Percentiles rank a stretch among this genome's conserved stretches.
Evolutionary conservation across 2,797 vertebrate species (phyloP).

Genomic region (Myiotriccus ornatus): DNA sequence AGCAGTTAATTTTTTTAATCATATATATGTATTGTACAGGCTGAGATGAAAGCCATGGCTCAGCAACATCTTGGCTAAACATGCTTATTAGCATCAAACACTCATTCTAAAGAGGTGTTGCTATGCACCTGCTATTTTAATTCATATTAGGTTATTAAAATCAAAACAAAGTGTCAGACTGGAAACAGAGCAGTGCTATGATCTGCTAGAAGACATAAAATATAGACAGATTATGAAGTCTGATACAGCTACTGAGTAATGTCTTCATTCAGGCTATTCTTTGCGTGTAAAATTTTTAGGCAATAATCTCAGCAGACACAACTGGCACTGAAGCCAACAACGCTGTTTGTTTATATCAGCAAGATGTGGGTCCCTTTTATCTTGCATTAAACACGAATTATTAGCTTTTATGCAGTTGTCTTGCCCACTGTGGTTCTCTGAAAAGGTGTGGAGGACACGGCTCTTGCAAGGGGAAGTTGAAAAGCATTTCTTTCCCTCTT

Average conservation of each 20-base stretch:
- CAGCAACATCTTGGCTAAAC: not conserved
- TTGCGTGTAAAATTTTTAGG: not conserved
- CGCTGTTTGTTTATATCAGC: not conserved
- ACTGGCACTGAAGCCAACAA: not conserved
- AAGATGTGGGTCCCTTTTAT: not conserved
- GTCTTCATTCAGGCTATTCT: not conserved
- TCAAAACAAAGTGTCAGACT: constrained; percentile 7
- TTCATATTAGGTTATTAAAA: constrained; percentile 9
- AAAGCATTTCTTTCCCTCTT: not conserved
- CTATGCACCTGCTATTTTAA: constrained; percentile 38
- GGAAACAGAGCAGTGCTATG: not conserved
- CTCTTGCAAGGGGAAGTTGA: not conserved
- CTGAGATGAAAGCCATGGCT: not conserved
- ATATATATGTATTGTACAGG: not conserved
- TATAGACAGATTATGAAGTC: not conserved
- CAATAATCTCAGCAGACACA: not conserved
- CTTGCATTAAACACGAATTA: not conserved
- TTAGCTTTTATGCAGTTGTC: not conserved
- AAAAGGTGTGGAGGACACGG: not conserved
- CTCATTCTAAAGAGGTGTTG: not conserved
- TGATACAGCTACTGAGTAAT: not conserved
- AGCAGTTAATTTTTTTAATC: not conserved
- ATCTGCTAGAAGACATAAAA: constrained; percentile 11
- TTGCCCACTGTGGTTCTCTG: not conserved
- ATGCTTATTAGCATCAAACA: constrained; percentile 7